Percentiles rank a stretch among this genome's conserved stretches.
These are phyloP conservation scores for Netelia fuscicornis DNA, from an alignment of 2,888 invertebrate species.

Conservation along the genomic window DNA sequence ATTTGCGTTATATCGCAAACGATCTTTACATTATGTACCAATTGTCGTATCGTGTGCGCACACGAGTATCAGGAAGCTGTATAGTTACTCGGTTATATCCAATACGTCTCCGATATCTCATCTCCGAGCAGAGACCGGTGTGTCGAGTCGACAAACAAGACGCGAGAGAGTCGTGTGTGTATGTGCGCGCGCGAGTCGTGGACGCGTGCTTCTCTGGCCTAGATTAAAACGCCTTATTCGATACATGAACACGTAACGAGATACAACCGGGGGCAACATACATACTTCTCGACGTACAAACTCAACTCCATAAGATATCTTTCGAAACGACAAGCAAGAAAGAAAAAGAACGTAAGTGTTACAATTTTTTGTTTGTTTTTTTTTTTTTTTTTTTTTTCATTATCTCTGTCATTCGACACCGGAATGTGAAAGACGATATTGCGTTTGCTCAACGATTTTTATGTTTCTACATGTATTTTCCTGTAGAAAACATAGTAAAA, in stretches of 20 bases:
- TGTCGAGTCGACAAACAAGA: slow-evolving; percentile 48
- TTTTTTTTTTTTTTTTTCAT: slow-evolving; percentile 1
- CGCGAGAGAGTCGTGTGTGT: slow-evolving; percentile 26
- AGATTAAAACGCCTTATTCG: slow-evolving; percentile 57
- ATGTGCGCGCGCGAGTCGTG: neutral
- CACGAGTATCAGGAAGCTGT: slow-evolving; percentile 28
- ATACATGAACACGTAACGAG: slow-evolving; percentile 36
- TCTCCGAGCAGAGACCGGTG: slow-evolving; percentile 15
- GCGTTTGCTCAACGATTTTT: neutral
- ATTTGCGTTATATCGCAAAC: neutral
- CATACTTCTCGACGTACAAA: neutral
- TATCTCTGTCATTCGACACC: slow-evolving; percentile 24
- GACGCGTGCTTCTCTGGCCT: slow-evolving; percentile 51
- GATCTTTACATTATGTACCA: slow-evolving; percentile 7
- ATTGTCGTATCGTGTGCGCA: neutral
- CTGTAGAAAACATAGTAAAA: neutral
- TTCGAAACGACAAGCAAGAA: slow-evolving; percentile 28
- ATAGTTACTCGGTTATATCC: neutral
- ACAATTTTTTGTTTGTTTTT: neutral
- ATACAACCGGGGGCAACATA: slow-evolving; percentile 16
- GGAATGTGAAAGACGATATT: slow-evolving; percentile 24
- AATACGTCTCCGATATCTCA: slow-evolving; percentile 39
- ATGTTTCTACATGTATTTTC: neutral
- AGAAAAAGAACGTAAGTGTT: slow-evolving; percentile 10
- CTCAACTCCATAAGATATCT: slow-evolving; percentile 18